Evolutionary conservation across 2,888 invertebrate genomes (phyloP).

Genomic region (Platynereis dumerilii): DNA sequence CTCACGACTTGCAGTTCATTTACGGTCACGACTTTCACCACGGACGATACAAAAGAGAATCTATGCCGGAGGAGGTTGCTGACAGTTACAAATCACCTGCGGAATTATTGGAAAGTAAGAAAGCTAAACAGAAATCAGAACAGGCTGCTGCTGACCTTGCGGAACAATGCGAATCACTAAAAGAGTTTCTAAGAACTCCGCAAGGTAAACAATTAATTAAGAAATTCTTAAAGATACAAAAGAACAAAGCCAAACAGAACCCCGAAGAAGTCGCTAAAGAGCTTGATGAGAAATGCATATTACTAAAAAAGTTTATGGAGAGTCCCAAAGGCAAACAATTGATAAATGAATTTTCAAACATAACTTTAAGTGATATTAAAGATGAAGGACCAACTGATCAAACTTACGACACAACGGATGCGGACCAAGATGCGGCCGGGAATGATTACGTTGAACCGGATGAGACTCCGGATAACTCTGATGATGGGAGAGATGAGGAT

Average conservation of each 20-base stretch:
- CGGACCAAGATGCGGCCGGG: neutral
- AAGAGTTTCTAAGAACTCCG: too few species aligned
- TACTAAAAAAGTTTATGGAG: too few species aligned
- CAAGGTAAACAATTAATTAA: too few species aligned
- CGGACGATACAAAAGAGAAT: neutral
- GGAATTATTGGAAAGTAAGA: conserved; percentile 1
- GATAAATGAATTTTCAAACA: too few species aligned
- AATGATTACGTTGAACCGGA: conserved; percentile 5
- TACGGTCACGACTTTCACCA: neutral
- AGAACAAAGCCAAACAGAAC: conserved; percentile 3
- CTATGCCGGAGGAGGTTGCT: neutral
- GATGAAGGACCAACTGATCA: neutral
- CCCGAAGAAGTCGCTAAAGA: too few species aligned
- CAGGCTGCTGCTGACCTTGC: too few species aligned
- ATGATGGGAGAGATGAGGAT: neutral
- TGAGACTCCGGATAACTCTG: neutral
- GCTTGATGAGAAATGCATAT: too few species aligned
- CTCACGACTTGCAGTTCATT: neutral
- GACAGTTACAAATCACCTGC: neutral
- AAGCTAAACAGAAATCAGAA: neutral
- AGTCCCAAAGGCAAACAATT: too few species aligned
- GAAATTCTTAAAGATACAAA: too few species aligned
- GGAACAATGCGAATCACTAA: too few species aligned
- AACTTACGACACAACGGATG: conserved; percentile 3
- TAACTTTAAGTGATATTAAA: too few species aligned